Evolutionary conservation across 2,888 invertebrate species (phyloP).

Genomic region (Temnothorax unifasciatus): DNA sequence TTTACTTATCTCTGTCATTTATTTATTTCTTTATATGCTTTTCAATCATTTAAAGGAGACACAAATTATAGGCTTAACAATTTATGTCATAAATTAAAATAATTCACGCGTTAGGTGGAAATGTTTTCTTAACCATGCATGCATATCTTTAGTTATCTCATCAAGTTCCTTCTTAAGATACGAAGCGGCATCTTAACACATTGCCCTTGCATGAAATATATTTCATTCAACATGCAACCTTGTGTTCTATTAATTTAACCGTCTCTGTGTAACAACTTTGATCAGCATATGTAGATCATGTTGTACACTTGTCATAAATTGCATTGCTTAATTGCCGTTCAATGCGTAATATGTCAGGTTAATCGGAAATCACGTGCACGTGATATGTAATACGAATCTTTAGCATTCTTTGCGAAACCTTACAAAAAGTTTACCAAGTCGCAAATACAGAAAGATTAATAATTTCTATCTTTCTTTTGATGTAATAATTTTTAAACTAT

Average conservation of each 20-base stretch:
- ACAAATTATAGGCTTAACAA: conserved; percentile 9
- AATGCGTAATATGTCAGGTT: not conserved
- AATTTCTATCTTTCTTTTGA: not conserved
- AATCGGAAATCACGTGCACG: not conserved
- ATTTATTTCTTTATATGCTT: not conserved
- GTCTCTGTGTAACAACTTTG: not conserved
- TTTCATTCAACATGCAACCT: not conserved
- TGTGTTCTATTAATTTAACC: conserved; percentile 15
- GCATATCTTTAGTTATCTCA: not conserved
- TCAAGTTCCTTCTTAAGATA: not conserved
- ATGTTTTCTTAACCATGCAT: not conserved
- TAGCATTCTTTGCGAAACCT: not conserved
- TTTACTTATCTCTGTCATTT: not conserved
- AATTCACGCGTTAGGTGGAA: not conserved
- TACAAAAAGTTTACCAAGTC: not conserved
- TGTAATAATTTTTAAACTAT: conserved; percentile 1
- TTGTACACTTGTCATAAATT: not conserved
- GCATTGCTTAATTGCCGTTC: not conserved
- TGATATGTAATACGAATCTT: not conserved
- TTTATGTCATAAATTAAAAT: conserved; percentile 9
- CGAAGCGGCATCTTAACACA: not conserved
- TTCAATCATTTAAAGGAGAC: not conserved
- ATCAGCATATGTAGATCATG: not conserved
- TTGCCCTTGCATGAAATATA: not conserved
- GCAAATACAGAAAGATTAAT: not conserved